Evolutionary conservation across 1,140 invertebrate genomes (phyloP).

Genomic region (Melanaphis sacchari): DNA sequence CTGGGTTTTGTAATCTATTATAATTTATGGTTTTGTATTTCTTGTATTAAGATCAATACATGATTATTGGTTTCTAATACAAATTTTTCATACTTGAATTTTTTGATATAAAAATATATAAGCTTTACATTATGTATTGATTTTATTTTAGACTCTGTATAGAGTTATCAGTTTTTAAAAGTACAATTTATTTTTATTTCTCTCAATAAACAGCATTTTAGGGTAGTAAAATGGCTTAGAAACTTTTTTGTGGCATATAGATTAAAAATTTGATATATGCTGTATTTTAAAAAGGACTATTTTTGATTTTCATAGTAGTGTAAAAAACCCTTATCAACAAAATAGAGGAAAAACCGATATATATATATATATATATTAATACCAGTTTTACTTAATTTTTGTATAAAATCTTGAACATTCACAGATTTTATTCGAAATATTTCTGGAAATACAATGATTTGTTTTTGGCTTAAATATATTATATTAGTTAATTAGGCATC

Average conservation of each 20-base stretch:
- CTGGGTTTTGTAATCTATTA: background rate
- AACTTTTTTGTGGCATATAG: background rate
- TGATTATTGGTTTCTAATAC: background rate
- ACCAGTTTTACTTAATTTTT: background rate
- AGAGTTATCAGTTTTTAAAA: background rate
- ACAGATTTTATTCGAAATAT: background rate
- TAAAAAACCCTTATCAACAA: background rate
- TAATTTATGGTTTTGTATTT: background rate
- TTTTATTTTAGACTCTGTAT: background rate
- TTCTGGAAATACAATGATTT: background rate
- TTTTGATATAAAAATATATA: background rate
- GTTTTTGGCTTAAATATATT: background rate
- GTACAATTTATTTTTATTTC: background rate
- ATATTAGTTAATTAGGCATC: background rate
- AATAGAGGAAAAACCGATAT: background rate
- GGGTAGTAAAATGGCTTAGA: background rate
- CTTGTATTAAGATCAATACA: background rate
- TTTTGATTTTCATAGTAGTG: background rate
- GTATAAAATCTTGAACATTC: background rate
- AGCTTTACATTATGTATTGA: background rate
- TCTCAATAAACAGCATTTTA: background rate
- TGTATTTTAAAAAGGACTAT: background rate
- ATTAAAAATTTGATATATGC: background rate
- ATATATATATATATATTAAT: no score
- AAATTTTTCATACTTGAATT: background rate